These are phyloP conservation scores for Ctena decussata DNA, from an alignment of 2,888 invertebrate species.

Conservation along the genomic window DNA sequence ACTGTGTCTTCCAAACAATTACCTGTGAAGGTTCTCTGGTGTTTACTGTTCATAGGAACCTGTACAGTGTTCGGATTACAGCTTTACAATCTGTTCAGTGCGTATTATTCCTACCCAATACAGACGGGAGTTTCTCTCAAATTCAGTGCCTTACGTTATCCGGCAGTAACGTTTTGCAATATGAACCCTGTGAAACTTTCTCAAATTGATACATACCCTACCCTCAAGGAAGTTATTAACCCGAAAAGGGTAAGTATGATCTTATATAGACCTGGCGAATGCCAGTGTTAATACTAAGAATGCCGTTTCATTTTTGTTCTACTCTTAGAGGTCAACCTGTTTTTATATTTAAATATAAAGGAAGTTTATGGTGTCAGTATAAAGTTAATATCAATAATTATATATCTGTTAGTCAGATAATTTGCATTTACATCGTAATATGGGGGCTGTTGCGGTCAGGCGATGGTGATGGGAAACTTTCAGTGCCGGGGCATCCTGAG, in stretches of 20 bases:
- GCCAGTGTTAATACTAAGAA: too few species aligned
- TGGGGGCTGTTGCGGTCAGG: too few species aligned
- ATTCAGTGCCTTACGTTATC: slow-evolving; percentile 69
- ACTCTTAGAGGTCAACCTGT: too few species aligned
- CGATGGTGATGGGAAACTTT: too few species aligned
- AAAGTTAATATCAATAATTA: too few species aligned
- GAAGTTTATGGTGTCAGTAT: too few species aligned
- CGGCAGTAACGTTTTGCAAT: slow-evolving; percentile 75
- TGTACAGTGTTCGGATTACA: slow-evolving; percentile 53
- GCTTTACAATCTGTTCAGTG: slow-evolving; percentile 36
- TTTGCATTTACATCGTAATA: too few species aligned
- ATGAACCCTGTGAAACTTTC: slow-evolving; percentile 71
- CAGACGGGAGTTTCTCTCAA: slow-evolving; percentile 66
- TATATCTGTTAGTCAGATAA: too few species aligned
- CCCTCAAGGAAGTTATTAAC: slow-evolving; percentile 38
- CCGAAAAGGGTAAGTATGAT: slow-evolving; percentile 27
- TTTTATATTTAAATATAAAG: too few species aligned
- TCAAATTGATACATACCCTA: slow-evolving; percentile 13
- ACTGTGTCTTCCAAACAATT: slow-evolving; percentile 42
- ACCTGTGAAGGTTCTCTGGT: slow-evolving; percentile 58
- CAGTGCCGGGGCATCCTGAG: too few species aligned
- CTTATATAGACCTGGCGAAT: too few species aligned
- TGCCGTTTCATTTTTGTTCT: too few species aligned
- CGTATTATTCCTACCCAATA: slow-evolving; percentile 61
- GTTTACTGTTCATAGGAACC: slow-evolving; percentile 53